These are phyloP conservation scores for Hylaeus anthracinus DNA, from an alignment of 1,140 invertebrate genomes.

Conservation along the genomic window DNA sequence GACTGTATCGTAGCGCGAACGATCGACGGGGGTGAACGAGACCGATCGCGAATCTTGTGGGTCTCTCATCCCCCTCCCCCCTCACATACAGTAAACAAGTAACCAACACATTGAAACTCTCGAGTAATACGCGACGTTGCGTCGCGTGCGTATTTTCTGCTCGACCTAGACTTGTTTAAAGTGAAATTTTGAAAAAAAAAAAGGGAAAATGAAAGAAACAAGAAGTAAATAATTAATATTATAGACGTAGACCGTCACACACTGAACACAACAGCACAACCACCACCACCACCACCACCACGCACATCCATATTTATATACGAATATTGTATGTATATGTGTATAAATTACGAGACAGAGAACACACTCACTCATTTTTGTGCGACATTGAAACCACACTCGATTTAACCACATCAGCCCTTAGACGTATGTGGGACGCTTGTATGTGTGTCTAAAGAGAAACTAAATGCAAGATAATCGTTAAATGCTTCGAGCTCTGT, in stretches of 20 bases:
- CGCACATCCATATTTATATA: slow-evolving; percentile 58
- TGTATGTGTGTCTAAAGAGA: slow-evolving; percentile 62
- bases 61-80: too few species aligned
- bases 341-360: slow-evolving; percentile 48
- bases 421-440: slow-evolving; percentile 59
- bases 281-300: slow-evolving; percentile 13
- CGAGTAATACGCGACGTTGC: not conserved
- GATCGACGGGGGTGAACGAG: not conserved
- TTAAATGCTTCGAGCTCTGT: slow-evolving; percentile 47
- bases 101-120: not conserved
- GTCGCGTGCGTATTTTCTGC: not conserved
- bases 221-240: slow-evolving; percentile 6
- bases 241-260: slow-evolving; percentile 64
- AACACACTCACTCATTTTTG: slow-evolving; percentile 54
- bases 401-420: slow-evolving; percentile 33
- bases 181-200: too few species aligned
- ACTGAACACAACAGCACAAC: slow-evolving; percentile 72
- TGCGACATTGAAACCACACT: slow-evolving; percentile 41
- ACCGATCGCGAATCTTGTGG: not conserved
- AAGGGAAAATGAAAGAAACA: not conserved
- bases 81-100: not conserved
- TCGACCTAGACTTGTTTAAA: too few species aligned
- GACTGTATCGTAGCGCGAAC: not conserved
- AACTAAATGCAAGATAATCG: slow-evolving; percentile 24
- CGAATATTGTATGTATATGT: slow-evolving; percentile 53